These are phyloP conservation scores for Silurus glanis DNA, from an alignment of 2,113 vertebrate species.

Conservation along the genomic window DNA sequence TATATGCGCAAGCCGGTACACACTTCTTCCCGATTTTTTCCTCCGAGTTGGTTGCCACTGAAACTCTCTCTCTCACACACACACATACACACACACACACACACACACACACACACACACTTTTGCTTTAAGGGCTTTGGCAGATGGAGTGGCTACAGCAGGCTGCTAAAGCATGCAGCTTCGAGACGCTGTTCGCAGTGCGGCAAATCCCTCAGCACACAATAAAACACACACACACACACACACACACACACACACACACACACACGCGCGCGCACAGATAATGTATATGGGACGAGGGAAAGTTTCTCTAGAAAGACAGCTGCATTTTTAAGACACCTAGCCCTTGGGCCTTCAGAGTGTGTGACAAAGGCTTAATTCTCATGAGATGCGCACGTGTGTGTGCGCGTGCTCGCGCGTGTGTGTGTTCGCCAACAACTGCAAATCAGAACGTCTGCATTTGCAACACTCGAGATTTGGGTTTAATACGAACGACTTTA, in stretches of 20 bases:
- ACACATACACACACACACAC: conserved; percentile 8
- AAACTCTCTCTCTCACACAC: neutral
- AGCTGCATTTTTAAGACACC: conserved; percentile 50
- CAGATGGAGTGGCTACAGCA: conserved; percentile 82
- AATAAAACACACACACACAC: conserved; percentile 56
- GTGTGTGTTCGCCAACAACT: conserved; percentile 25
- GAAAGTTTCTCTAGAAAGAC: conserved; percentile 38
- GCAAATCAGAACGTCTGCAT: conserved; percentile 34
- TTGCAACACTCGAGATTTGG: conserved; percentile 6
- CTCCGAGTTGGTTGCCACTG: conserved; percentile 15
- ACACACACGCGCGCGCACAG: conserved; percentile 37
- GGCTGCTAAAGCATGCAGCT: conserved; percentile 76
- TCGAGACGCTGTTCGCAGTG: conserved; percentile 65
- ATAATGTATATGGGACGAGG: conserved; percentile 15
- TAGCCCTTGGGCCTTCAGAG: conserved; percentile 40
- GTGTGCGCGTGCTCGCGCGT: conserved; percentile 20
- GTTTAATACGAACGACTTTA: neutral
- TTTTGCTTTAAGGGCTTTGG: conserved; percentile 57
- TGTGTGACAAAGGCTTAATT: conserved; percentile 49
- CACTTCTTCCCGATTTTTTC: conserved; percentile 26
- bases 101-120: conserved; percentile 45
- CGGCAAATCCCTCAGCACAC: conserved; percentile 54
- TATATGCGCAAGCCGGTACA: conserved; percentile 9
- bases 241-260: conserved; percentile 38
- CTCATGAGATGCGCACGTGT: conserved; percentile 43